These are phyloP conservation scores for Hypanus sabinus DNA, from an alignment of 2,113 vertebrate genomes.

Conservation along the genomic window DNA sequence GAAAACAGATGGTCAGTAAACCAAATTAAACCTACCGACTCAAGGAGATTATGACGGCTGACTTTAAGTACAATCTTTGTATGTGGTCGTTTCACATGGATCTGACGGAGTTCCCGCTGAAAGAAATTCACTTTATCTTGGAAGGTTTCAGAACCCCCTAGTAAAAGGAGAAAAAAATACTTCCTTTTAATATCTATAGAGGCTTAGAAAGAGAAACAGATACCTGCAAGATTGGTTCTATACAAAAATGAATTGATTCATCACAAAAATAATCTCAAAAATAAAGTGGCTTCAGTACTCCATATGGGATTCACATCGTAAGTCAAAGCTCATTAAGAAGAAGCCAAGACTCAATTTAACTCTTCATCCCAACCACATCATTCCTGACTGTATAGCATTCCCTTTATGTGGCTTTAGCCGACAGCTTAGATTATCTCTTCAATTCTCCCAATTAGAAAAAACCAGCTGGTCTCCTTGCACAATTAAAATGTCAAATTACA, in stretches of 20 bases:
- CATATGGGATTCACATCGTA: background rate
- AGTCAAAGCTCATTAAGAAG: background rate
- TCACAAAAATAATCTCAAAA: background rate
- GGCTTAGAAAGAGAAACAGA: background rate
- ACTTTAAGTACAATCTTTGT: slow-evolving; percentile 90
- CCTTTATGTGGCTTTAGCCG: background rate
- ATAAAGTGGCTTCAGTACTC: background rate
- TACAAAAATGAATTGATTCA: background rate
- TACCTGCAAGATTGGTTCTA: background rate
- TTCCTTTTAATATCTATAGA: background rate
- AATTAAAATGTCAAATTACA: background rate
- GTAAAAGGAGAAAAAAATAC: background rate
- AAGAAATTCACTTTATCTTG: slow-evolving; percentile 98
- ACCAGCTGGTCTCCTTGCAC: background rate
- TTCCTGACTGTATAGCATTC: background rate
- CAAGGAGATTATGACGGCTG: slow-evolving; percentile 75
- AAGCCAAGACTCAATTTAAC: background rate
- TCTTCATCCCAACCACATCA: background rate
- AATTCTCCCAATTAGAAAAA: background rate
- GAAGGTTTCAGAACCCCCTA: slow-evolving; percentile 96
- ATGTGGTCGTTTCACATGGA: slow-evolving; percentile 87
- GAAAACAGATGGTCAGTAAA: background rate
- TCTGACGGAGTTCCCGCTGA: slow-evolving; percentile 86
- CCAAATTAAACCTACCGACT: slow-evolving; percentile 68
- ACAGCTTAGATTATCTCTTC: background rate